phyloP scores from a whole-genome alignment of 2,888 invertebrate genomes.

The Conops quadrifasciatus region DNA sequence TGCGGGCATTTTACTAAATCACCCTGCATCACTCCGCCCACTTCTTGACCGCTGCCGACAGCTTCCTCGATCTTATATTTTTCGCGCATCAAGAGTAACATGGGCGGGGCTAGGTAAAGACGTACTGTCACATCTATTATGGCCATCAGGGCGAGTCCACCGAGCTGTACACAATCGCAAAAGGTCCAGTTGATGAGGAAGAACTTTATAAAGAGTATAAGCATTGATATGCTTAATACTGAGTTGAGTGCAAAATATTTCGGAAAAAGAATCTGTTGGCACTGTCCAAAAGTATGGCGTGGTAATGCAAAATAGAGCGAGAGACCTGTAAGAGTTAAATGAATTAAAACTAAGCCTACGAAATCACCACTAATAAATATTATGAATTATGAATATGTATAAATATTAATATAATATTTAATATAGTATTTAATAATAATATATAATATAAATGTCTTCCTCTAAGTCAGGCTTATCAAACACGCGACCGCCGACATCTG shows the following conservation, averaged over 20 bases:
- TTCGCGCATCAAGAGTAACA: constrained; percentile 76
- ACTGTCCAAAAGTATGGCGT: constrained; percentile 85
- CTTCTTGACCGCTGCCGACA: constrained; percentile 80
- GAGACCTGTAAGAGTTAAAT: constrained; percentile 71
- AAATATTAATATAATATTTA: too few species aligned
- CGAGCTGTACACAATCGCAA: constrained; percentile 68
- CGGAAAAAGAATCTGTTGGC: constrained; percentile 87
- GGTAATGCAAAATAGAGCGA: constrained; percentile 86
- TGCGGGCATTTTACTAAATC: constrained; percentile 79
- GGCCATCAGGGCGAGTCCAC: constrained; percentile 56
- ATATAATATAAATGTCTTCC: too few species aligned
- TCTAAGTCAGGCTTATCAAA: too few species aligned
- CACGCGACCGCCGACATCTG: too few species aligned
- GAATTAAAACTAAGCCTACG: neutral
- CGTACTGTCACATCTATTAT: constrained; percentile 79
- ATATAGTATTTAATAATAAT: too few species aligned
- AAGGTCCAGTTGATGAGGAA: constrained; percentile 68
- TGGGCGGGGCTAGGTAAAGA: constrained; percentile 78
- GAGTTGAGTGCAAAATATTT: constrained; percentile 85
- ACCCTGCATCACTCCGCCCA: constrained; percentile 78
- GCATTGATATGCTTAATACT: constrained; percentile 75
- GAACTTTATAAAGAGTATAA: constrained; percentile 71
- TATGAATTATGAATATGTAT: too few species aligned
- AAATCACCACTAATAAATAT: too few species aligned
- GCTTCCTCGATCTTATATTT: constrained; percentile 80